Base-by-base conservation (phyloP, 2,888 invertebrate species). In the Hemicrepidius hirtus region DNA sequence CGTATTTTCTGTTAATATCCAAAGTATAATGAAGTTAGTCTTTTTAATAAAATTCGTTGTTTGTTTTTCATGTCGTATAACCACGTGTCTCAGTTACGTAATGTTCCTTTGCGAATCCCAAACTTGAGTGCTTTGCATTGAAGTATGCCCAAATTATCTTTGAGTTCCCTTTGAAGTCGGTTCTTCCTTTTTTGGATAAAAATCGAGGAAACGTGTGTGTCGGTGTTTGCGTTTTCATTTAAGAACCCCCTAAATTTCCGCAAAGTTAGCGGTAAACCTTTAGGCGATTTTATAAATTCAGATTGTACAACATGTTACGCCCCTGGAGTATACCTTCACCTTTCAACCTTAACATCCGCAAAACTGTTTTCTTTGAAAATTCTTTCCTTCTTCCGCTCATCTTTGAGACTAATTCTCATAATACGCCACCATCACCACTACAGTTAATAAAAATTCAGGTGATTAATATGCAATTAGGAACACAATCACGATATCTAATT, bases 201-300 rank as follows among this genome's bases (percentile, higher is more conserved):
- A 44, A n/a, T 44, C 44, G 9, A 24, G 13, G 62, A 41, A 62
- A 62, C n/a, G 24, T 41, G 41, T 49, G 24, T 46, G 49, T 41
- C 24, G 28, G 18, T 63, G 46, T 63, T 63, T 63, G 46, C 18
- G 20, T 63, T 63, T 63, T 35, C 63, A 62, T 62, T 62, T 62
- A 62, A 49, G 46, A 32, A 28, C 18, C 35, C n/a, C 10, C 16
- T 49, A 49, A 63, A 63, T 63, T 63, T 16, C 32, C 46, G 13
- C 46, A 28, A 63, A 46, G 63, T 46, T 62, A n/a, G 62, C 13
- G 20, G 44, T 28, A 13, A 44, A 28, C 24, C 41, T 40, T n/a
- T 13, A 32, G 62, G 24, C 35, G 13, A 44, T 62, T 59, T 59
- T 44, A 62, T 21, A 32, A 53, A 21, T 53, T 53, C 28, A 12